phyloP scores from a whole-genome alignment of 2,797 vertebrate species.

The Catamblyrhynchus diadema region DNA sequence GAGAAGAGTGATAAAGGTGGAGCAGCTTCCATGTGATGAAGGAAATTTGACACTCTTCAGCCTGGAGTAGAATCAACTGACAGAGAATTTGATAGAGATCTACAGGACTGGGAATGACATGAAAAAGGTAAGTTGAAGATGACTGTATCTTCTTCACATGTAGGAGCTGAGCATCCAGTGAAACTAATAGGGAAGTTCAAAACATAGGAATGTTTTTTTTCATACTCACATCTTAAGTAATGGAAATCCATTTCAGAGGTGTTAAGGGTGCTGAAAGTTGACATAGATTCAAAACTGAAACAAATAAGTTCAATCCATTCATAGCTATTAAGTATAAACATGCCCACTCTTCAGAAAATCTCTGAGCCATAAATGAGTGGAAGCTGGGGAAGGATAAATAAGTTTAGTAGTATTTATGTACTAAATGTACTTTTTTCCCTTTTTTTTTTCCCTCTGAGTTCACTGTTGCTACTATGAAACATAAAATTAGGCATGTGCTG shows the following conservation, averaged over 20 bases:
- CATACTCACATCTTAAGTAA: not conserved
- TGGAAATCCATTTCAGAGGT: not conserved
- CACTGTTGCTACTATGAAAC: not conserved
- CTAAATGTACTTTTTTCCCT: not conserved
- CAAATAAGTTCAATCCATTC: not conserved
- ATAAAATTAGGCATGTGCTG: not conserved
- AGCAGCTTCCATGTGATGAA: not conserved
- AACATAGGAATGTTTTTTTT: not conserved
- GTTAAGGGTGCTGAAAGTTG: not conserved
- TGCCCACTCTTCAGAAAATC: not conserved
- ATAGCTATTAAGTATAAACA: not conserved
- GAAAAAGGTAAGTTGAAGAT: not conserved
- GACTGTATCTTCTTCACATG: not conserved
- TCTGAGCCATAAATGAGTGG: not conserved
- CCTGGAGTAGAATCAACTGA: not conserved
- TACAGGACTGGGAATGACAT: not conserved
- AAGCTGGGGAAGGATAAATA: not conserved
- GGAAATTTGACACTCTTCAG: not conserved
- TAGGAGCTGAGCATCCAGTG: not conserved
- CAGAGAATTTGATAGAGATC: not conserved
- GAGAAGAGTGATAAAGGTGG: not conserved
- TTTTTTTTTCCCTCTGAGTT: not conserved
- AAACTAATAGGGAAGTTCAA: not conserved
- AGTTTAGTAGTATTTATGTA: not conserved
- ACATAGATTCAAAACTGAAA: not conserved